Base-by-base conservation (phyloP, 2,113 vertebrate genomes). In the Ochotona princeps region DNA sequence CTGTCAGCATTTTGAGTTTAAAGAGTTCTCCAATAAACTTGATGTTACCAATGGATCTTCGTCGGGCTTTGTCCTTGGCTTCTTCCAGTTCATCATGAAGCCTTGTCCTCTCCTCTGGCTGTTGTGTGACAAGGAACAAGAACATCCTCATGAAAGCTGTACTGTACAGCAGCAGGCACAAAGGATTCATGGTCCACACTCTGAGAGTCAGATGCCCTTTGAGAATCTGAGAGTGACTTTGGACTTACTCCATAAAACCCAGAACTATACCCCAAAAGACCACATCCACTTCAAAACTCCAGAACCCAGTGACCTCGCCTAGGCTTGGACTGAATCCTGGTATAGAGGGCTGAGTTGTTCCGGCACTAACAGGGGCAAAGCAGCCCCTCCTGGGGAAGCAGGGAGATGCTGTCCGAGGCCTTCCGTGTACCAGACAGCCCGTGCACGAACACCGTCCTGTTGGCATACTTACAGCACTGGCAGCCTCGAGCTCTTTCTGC, bases 1-100 rank as follows among this genome's bases (percentile, higher is more conserved):
- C 99, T 0, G 99, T 99, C 97, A 99, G 96, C 99, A 99, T 99
- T 97, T 99, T 99, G 28, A 99, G 99, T 93, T 99, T 99, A 96
- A 99, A 99, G 23, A 99, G 99, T 94, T 99, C 99, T 0, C 99
- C 99, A 0, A 99, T 99, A 97, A 99, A 99, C 95, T 99, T 99
- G 85, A 99, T 99, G 97, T 99, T 99, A 70, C 99, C 99, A 0
- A 99, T 99, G 97, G 99, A 99, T 60, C 99, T 98, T 90, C 99
- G 97, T 1, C 99, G 98, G 44, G 99, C 99, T 94, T 99, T 99
- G 98, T 99, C 99, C 98, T 99, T 99, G 84, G 99, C 99, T 95
- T 99, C 99, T 54, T 99, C 98, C 78, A 99, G 98, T 96, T 99
- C 99, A 0, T 99, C 99, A 2, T 99, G 99, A 63, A 99, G 98